Percentiles rank a stretch among this genome's conserved stretches.
These are phyloP conservation scores for Lanius collurio DNA, from an alignment of 2,113 vertebrate genomes.

Conservation along the genomic window DNA sequence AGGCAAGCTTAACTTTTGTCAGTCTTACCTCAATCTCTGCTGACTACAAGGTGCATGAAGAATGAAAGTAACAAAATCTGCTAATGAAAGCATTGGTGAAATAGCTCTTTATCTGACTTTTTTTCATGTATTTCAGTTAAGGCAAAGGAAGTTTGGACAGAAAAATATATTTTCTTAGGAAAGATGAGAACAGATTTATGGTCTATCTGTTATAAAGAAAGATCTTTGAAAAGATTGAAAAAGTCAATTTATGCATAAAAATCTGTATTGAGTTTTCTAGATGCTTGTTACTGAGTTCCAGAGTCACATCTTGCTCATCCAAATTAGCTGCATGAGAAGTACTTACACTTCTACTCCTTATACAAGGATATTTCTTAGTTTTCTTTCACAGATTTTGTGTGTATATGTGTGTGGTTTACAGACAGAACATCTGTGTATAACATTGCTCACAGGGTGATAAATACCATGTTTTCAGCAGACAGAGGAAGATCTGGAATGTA, in stretches of 20 bases:
- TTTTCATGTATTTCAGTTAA: not conserved
- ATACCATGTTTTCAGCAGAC: not conserved
- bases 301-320: not conserved
- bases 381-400: not conserved
- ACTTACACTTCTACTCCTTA: not conserved
- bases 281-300: not conserved
- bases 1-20: not conserved
- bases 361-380: not conserved
- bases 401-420: not conserved
- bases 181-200: not conserved
- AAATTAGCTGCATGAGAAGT: not conserved
- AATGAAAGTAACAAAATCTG: not conserved
- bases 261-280: not conserved
- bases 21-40: not conserved
- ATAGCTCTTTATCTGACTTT: not conserved
- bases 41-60: not conserved
- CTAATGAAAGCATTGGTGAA: not conserved
- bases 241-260: not conserved
- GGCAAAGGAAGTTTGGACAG: not conserved
- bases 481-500: not conserved
- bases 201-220: not conserved
- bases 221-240: not conserved
- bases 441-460: not conserved
- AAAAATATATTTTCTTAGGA: not conserved
- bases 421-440: not conserved